Evolutionary conservation across 2,113 vertebrate genomes (phyloP).

Genomic region (Phalacrocorax carbo): DNA sequence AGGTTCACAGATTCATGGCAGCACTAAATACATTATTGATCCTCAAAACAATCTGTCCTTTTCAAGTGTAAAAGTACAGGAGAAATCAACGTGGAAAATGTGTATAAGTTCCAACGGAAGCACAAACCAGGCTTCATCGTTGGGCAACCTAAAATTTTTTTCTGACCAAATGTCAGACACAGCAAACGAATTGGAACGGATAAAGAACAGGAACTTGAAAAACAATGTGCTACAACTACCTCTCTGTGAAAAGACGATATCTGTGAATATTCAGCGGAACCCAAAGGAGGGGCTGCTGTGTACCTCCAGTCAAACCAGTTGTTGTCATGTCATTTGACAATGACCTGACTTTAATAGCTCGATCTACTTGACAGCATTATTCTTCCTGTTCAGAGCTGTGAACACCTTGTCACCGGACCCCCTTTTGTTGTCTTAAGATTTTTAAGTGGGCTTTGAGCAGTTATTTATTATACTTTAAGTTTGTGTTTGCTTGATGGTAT

Average conservation of each 20-base stretch:
- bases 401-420: slow-evolving; percentile 59
- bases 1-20: slow-evolving; percentile 84
- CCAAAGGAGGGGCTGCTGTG: slow-evolving; percentile 91
- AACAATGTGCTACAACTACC: slow-evolving; percentile 94
- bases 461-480: slow-evolving; percentile 77
- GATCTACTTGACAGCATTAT: slow-evolving; percentile 54
- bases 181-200: slow-evolving; percentile 77
- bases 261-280: slow-evolving; percentile 94
- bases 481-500: slow-evolving; percentile 71
- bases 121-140: slow-evolving; percentile 65
- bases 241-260: slow-evolving; percentile 98
- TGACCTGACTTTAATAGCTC: slow-evolving; percentile 37
- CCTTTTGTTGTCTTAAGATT: slow-evolving; percentile 67
- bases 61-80: slow-evolving; percentile 88
- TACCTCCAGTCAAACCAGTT: slow-evolving; percentile 87
- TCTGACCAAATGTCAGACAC: slow-evolving; percentile 79
- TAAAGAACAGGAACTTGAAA: slow-evolving; percentile 88
- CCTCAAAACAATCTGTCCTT: slow-evolving; percentile 78
- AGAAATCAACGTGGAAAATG: slow-evolving; percentile 93
- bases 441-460: slow-evolving; percentile 68
- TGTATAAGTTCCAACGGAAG: slow-evolving; percentile 81
- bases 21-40: slow-evolving; percentile 83
- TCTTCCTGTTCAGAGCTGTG: slow-evolving; percentile 68
- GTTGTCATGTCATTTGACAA: slow-evolving; percentile 94
- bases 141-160: slow-evolving; percentile 73